Base-by-base conservation (phyloP, 2,797 vertebrate species). In the Darevskia nairensis region DNA sequence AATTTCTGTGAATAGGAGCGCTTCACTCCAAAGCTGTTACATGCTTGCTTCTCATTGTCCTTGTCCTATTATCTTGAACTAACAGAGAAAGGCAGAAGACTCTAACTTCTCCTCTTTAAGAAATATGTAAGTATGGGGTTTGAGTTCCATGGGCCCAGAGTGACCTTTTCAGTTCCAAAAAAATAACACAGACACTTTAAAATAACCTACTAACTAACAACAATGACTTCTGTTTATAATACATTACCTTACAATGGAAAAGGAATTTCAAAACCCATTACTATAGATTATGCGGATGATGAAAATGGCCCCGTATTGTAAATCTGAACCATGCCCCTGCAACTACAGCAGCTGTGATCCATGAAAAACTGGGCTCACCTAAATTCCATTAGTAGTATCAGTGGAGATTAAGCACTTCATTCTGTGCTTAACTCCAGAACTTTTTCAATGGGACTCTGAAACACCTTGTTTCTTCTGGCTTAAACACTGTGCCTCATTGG, bases 121-220 rank as follows among this genome's bases (percentile, higher is more conserved):
- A 86, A 91, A 80, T 2, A 2, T 9, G 55, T 85, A 83, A 69
- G 66, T 76, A 15, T 74, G 82, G 78, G 68, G 6, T 4, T 59
- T 72, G 50, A 74, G 23, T 84, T 5, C 75, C 25, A 3, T 87
- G 11, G 90, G 69, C 74, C 77, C 77, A 84, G 89, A 84, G 6
- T 71, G 19, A 80, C 89, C 92, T 93, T 78, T 72, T 68, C 61
- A 88, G 9, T 93, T 93, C 76, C 76, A 88, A 10, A 21, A 41
- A 91, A 93, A 86, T 85, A 77, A 76, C 77, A 84, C 13, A 89
- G 2, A 27, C 80, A 61, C 50, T 88, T 61, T 86, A 89, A 77
- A 89, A 23, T 15, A 59, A 59, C 32, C 35, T 80, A 44, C 68
- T 50, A 79, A 66, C 39, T 25, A 61, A 25, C n/a, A 50, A 21